A percentile compares a stretch with the other conserved stretches of the same genome.
Conservation (phyloP, 2,113 vertebrate species). For the Poeciliopsis retropinna region DNA sequence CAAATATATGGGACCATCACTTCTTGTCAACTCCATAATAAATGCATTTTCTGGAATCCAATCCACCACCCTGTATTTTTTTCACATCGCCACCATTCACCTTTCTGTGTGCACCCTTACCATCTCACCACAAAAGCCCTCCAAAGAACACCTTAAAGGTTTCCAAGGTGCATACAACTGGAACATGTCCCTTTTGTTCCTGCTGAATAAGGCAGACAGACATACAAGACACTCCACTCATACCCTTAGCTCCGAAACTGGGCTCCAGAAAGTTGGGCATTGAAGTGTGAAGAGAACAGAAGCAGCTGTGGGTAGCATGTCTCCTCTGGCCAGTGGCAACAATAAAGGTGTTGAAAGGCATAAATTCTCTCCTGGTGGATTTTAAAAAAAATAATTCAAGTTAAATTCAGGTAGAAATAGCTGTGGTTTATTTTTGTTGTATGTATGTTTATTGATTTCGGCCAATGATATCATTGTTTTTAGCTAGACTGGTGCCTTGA, state of each 20-base stretch:
- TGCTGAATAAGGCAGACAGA: slow-evolving; percentile 55
- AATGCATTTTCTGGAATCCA: slow-evolving; percentile 37
- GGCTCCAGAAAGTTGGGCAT: slow-evolving; percentile 69
- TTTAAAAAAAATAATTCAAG: slow-evolving; percentile 22
- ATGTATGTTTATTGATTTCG: not conserved
- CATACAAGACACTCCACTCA: slow-evolving; percentile 63
- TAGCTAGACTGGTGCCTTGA: not conserved
- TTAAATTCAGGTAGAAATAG: not conserved
- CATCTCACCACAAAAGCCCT: slow-evolving; percentile 37
- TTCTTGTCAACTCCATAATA: slow-evolving; percentile 19
- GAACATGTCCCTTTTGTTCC: slow-evolving; percentile 47
- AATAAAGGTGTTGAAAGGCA: slow-evolving; percentile 43
- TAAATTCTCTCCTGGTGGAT: slow-evolving; percentile 19
- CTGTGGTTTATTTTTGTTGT: not conserved
- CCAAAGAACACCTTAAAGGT: slow-evolving; percentile 38
- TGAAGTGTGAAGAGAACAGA: slow-evolving; percentile 70
- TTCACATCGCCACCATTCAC: slow-evolving; percentile 41
- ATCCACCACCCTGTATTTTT: slow-evolving; percentile 39
- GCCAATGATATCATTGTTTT: slow-evolving; percentile 1
- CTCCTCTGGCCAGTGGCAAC: slow-evolving; percentile 64
- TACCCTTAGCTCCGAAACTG: slow-evolving; percentile 71
- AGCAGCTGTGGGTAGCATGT: slow-evolving; percentile 70
- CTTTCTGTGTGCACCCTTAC: slow-evolving; percentile 39
- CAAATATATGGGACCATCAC: slow-evolving; percentile 13
- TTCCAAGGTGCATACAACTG: slow-evolving; percentile 48